phyloP scores from a whole-genome alignment of 2,888 invertebrate genomes.

The Hyles lineata region DNA sequence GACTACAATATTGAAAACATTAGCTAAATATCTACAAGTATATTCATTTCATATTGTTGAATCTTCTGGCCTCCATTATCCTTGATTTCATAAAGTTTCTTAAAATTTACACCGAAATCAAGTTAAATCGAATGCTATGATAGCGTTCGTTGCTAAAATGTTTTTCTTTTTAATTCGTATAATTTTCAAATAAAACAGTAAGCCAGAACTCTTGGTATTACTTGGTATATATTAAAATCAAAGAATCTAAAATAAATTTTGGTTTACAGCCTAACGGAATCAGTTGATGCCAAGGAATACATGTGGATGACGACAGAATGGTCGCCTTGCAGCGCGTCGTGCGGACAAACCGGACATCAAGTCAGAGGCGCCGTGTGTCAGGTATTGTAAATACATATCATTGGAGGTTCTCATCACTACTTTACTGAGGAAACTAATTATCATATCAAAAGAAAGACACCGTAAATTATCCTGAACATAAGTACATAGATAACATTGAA shows the following conservation, averaged over 20 bases:
- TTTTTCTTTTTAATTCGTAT: too few relatives aligned
- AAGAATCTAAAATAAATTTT: background rate
- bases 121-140: too few relatives aligned
- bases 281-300: constrained; percentile 80
- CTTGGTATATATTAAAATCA: background rate
- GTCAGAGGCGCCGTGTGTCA: constrained; percentile 90
- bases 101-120: too few relatives aligned
- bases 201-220: background rate
- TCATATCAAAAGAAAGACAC: too few relatives aligned
- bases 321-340: constrained; percentile 94
- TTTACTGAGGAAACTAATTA: too few relatives aligned
- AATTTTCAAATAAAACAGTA: background rate
- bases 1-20: background rate
- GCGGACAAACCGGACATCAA: constrained; percentile 90
- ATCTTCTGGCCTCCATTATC: too few relatives aligned
- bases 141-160: too few relatives aligned
- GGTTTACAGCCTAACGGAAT: constrained; percentile 58
- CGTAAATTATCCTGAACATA: too few relatives aligned
- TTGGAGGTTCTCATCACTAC: background rate
- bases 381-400: constrained; percentile 65
- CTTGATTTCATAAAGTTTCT: too few relatives aligned
- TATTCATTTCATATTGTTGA: background rate
- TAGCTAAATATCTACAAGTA: background rate
- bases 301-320: constrained; percentile 93
- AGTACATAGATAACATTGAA: too few relatives aligned